Percentiles rank a stretch among this genome's conserved stretches.
These are phyloP conservation scores for Andrena camellia DNA, from an alignment of 2,888 invertebrate genomes.

Conservation along the genomic window DNA sequence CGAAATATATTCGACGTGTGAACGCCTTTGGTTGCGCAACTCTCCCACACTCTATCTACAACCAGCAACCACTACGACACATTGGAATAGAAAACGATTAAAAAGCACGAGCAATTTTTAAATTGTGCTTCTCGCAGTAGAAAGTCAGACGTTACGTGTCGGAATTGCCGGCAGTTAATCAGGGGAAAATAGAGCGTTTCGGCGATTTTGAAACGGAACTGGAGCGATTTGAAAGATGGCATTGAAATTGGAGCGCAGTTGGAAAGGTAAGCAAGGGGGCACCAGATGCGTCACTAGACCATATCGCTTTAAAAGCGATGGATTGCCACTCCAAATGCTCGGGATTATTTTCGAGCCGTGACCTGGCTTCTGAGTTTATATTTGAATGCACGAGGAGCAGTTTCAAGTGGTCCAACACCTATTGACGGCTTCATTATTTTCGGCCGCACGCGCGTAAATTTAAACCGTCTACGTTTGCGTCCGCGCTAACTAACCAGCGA, in stretches of 20 bases:
- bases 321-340: slow-evolving; percentile 69
- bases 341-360: slow-evolving; percentile 78
- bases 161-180: background rate
- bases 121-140: background rate
- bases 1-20: background rate
- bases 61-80: background rate
- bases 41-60: background rate
- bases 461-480: slow-evolving; percentile 38
- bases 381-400: slow-evolving; percentile 64
- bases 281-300: slow-evolving; percentile 65
- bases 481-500: background rate
- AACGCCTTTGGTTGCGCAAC: background rate
- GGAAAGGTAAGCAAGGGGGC: slow-evolving; percentile 18
- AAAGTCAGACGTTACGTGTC: background rate
- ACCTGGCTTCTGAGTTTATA: slow-evolving; percentile 75
- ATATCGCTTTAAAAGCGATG: slow-evolving; percentile 65
- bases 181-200: background rate
- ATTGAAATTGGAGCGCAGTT: slow-evolving; percentile 44
- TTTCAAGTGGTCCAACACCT: slow-evolving; percentile 50
- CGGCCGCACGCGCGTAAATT: slow-evolving; percentile 54
- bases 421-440: slow-evolving; percentile 61
- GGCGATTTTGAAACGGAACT: background rate
- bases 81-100: background rate
- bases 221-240: slow-evolving; percentile 21
- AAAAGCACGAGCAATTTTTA: background rate